Conservation (phyloP, 2,888 invertebrate genomes). For the Dione vanillae region DNA sequence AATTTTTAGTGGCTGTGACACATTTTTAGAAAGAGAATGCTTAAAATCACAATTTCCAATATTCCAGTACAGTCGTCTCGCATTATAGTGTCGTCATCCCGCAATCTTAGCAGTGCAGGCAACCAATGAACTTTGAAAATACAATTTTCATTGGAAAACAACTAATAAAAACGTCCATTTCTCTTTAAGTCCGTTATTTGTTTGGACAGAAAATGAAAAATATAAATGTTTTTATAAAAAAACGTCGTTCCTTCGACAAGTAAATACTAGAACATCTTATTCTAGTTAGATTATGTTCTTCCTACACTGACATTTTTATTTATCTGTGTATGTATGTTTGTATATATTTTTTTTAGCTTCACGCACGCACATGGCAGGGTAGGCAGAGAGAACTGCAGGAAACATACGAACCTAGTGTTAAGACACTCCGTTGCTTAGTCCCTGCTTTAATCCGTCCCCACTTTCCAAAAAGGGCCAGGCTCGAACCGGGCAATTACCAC, state of each 20-base stretch:
- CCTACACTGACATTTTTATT: too few relatives aligned
- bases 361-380: too few relatives aligned
- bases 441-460: too few relatives aligned
- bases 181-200: conserved; percentile 19
- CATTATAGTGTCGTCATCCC: conserved; percentile 42
- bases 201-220: conserved; percentile 18
- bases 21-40: conserved; percentile 20
- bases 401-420: too few relatives aligned
- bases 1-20: not conserved
- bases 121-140: conserved; percentile 39
- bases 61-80: conserved; percentile 33
- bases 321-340: too few relatives aligned
- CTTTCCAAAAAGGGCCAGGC: too few relatives aligned
- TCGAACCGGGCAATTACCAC: too few relatives aligned
- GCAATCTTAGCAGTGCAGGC: conserved; percentile 43
- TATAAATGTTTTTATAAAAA: conserved; percentile 1
- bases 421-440: too few relatives aligned
- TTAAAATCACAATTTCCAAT: conserved; percentile 38
- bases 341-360: too few relatives aligned
- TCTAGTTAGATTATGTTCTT: not conserved
- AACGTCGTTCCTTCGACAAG: not conserved
- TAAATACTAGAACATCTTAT: not conserved
- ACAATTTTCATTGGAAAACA: conserved; percentile 32
- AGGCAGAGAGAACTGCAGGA: too few relatives aligned
- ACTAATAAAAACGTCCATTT: conserved; percentile 25